phyloP scores from a whole-genome alignment of 2,888 invertebrate species.

The Margaritifera margaritifera region DNA sequence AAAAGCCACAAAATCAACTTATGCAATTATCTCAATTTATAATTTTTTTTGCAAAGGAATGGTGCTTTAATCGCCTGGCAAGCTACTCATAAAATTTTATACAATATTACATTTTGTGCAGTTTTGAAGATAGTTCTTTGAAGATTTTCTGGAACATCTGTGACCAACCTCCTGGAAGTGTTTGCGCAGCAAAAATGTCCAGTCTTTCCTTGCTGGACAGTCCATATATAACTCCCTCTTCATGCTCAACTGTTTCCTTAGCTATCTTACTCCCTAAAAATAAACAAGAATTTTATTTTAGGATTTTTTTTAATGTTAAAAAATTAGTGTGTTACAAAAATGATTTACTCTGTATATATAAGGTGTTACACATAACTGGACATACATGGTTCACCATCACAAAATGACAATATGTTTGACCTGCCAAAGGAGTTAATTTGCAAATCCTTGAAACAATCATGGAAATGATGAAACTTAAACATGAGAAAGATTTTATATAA shows the following conservation, averaged over 20 bases:
- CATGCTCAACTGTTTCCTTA: slow-evolving; percentile 43
- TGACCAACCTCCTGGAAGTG: slow-evolving; percentile 45
- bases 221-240: slow-evolving; percentile 53
- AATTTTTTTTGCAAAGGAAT: neutral
- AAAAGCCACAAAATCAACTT: too few species aligned
- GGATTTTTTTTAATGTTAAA: neutral
- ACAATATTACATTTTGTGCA: neutral
- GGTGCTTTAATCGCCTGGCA: neutral
- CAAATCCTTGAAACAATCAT: too few species aligned
- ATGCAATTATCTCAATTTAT: too few species aligned
- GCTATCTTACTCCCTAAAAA: slow-evolving; percentile 45
- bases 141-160: too few species aligned
- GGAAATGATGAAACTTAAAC: too few species aligned
- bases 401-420: too few species aligned
- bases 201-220: slow-evolving; percentile 52
- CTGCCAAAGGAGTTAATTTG: too few species aligned
- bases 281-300: neutral
- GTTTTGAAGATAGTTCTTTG: too few species aligned
- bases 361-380: too few species aligned
- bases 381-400: too few species aligned
- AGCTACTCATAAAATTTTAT: neutral
- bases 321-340: neutral
- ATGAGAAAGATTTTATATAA: too few species aligned
- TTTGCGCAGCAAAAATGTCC: slow-evolving; percentile 59
- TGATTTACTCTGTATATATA: neutral